Evolutionary conservation across 2,888 invertebrate genomes (phyloP).

Genomic region (Pollenia griseotomentosa): DNA sequence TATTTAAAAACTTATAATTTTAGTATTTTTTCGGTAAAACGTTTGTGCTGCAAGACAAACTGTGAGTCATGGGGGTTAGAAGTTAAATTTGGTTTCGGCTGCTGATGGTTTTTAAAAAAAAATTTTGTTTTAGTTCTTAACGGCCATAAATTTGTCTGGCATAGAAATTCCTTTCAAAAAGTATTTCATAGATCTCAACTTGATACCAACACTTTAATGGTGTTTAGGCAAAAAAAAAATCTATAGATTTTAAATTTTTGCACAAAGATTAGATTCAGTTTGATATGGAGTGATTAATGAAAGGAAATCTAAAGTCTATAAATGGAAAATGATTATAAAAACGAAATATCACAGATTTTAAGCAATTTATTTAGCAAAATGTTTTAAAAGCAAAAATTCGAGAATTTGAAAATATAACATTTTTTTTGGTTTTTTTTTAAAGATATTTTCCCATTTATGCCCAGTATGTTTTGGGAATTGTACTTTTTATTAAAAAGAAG

Average conservation of each 20-base stretch:
- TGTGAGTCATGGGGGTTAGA: slow-evolving; percentile 70
- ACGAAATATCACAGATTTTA: too few species aligned
- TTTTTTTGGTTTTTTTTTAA: too few species aligned
- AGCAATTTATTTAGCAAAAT: too few species aligned
- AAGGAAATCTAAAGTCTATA: slow-evolving; percentile 79
- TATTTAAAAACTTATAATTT: slow-evolving; percentile 52
- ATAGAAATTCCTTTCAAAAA: slow-evolving; percentile 57
- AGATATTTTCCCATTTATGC: too few species aligned
- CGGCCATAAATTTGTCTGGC: slow-evolving; percentile 64
- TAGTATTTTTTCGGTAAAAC: slow-evolving; percentile 27
- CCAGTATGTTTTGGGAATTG: too few species aligned
- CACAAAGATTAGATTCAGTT: slow-evolving; percentile 40
- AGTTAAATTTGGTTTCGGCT: slow-evolving; percentile 32
- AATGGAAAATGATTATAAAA: not conserved
- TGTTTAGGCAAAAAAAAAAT: slow-evolving; percentile 23
- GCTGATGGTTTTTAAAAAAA: slow-evolving; percentile 1
- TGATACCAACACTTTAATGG: slow-evolving; percentile 57
- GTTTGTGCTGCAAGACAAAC: slow-evolving; percentile 37
- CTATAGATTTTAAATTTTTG: slow-evolving; percentile 9
- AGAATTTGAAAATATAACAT: too few species aligned
- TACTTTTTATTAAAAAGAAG: too few species aligned
- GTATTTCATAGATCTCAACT: slow-evolving; percentile 48
- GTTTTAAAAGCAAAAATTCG: too few species aligned
- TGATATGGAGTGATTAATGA: slow-evolving; percentile 18
- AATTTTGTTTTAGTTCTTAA: slow-evolving; percentile 36